Percentiles rank a stretch among this genome's conserved stretches.
These are phyloP conservation scores for Aspidiotus rigidus DNA, from an alignment of 2,888 invertebrate species.

Conservation along the genomic window DNA sequence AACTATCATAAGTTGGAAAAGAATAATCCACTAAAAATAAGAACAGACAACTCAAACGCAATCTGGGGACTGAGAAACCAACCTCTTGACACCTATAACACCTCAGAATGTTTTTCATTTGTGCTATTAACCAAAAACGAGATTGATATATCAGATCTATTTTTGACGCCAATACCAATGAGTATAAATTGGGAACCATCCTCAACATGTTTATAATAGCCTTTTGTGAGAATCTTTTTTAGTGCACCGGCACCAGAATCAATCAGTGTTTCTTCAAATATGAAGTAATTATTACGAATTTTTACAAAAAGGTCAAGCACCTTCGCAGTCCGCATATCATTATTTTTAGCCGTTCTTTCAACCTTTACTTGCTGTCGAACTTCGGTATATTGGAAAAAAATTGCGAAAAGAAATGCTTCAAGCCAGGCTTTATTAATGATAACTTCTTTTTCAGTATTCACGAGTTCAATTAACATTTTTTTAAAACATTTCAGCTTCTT, in stretches of 20 bases:
- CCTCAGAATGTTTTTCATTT: neutral
- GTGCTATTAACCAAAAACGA: too few relatives aligned
- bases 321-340: too few relatives aligned
- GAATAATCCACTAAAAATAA: too few relatives aligned
- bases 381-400: neutral
- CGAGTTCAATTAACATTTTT: neutral
- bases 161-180: neutral
- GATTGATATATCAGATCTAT: constrained; percentile 1
- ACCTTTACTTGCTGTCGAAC: neutral
- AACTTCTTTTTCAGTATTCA: too few relatives aligned
- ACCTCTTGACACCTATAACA: constrained; percentile 2
- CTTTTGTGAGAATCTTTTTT: neutral
- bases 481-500: neutral
- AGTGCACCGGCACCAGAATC: constrained; percentile 3
- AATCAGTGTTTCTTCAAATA: too few relatives aligned
- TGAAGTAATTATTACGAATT: too few relatives aligned
- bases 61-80: neutral
- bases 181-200: neutral
- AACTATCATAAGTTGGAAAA: too few relatives aligned
- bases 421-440: neutral
- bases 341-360: too few relatives aligned
- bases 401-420: neutral
- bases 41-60: constrained; percentile 2
- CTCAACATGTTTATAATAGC: neutral
- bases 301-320: too few relatives aligned